Conservation (phyloP, 2,113 vertebrate genomes). For the Tachysurus fulvidraco region DNA sequence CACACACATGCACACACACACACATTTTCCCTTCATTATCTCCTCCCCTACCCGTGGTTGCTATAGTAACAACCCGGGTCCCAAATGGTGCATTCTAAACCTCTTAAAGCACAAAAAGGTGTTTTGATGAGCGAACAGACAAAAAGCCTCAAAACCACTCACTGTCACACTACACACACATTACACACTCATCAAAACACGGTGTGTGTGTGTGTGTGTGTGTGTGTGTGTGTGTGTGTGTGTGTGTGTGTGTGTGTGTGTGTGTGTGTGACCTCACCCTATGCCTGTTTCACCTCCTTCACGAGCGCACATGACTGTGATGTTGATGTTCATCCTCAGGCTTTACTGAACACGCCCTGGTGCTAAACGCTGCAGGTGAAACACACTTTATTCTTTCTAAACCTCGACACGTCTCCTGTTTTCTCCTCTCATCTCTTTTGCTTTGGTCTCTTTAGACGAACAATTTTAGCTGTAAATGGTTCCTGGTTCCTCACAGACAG, state of each 20-base stretch:
- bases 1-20: not conserved
- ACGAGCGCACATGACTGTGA: not conserved
- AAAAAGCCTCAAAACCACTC: not conserved
- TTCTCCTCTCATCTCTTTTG: constrained; percentile 9
- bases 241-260: not conserved
- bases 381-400: not conserved
- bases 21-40: not conserved
- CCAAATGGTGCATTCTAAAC: constrained; percentile 11
- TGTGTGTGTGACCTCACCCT: not conserved
- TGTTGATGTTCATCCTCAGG: constrained; percentile 25
- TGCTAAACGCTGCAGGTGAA: not conserved
- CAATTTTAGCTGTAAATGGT: not conserved
- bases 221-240: not conserved
- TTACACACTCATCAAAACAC: not conserved
- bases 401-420: constrained; percentile 12
- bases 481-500: not conserved
- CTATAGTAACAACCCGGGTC: constrained; percentile 13
- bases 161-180: not conserved
- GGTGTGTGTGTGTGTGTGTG: too few species aligned
- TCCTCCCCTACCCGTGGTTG: not conserved
- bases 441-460: not conserved
- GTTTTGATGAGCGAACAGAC: constrained; percentile 18
- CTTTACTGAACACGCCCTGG: not conserved
- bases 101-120: constrained; percentile 30
- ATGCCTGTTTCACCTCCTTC: constrained; percentile 8